These are phyloP conservation scores for Mastomys coucha DNA, from an alignment of 2,113 vertebrate species.

Conservation along the genomic window DNA sequence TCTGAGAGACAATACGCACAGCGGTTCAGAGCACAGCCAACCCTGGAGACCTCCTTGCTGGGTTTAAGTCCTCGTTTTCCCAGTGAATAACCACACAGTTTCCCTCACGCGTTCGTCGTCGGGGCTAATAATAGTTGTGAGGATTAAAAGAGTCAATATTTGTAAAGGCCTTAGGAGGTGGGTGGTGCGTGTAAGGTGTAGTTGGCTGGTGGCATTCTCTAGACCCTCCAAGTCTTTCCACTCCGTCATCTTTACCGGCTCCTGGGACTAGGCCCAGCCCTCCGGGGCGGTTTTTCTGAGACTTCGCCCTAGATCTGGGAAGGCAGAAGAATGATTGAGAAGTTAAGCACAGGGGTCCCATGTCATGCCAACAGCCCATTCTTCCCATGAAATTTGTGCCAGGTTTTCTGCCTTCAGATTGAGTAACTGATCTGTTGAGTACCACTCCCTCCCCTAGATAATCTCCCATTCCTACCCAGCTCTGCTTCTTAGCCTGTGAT, in stretches of 20 bases:
- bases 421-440: background rate
- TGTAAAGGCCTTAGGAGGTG: background rate
- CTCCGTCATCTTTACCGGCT: background rate
- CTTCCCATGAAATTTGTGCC: background rate
- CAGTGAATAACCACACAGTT: background rate
- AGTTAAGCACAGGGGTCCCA: background rate
- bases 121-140: background rate
- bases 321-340: background rate
- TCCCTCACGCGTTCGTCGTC: background rate
- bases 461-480: background rate
- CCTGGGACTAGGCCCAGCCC: background rate
- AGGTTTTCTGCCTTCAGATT: background rate
- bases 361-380: background rate
- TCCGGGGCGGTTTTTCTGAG: background rate
- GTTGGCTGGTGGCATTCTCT: background rate
- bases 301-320: background rate
- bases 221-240: background rate
- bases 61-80: background rate
- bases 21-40: no score
- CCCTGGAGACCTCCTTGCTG: background rate
- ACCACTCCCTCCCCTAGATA: background rate
- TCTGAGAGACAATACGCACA: background rate
- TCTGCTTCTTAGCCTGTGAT: background rate
- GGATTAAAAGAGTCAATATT: slow-evolving; percentile 6
- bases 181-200: background rate